These are phyloP conservation scores for Centropus unirufus DNA, from an alignment of 2,113 vertebrate species.

Conservation along the genomic window DNA sequence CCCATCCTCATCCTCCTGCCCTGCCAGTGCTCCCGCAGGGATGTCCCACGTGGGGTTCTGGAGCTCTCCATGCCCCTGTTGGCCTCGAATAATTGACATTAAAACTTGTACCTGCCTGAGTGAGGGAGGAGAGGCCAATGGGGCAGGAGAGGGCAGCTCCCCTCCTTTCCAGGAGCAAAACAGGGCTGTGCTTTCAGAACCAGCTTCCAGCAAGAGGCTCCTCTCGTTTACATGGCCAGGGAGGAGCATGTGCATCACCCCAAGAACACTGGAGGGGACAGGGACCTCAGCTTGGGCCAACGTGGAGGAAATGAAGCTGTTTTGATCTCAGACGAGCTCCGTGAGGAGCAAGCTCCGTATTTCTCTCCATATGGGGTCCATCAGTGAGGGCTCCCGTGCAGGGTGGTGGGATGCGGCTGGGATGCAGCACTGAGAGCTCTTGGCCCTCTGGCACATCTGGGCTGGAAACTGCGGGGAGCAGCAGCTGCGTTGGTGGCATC, in stretches of 20 bases:
- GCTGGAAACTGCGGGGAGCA: neutral
- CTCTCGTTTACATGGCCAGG: neutral
- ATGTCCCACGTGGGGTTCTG: neutral
- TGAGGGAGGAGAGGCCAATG: neutral
- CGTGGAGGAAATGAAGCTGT: accelerated
- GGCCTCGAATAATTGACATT: accelerated
- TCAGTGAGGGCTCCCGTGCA: neutral
- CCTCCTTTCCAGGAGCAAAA: neutral
- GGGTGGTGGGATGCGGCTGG: neutral
- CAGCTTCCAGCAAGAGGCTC: neutral
- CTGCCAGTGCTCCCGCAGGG: neutral
- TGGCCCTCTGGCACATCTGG: neutral
- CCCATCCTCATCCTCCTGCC: neutral
- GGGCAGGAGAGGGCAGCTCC: neutral
- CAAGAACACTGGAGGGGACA: accelerated
- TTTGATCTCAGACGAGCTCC: neutral
- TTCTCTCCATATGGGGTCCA: accelerated
- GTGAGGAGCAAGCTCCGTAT: neutral
- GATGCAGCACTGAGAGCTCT: neutral
- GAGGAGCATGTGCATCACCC: accelerated
- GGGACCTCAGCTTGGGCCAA: neutral
- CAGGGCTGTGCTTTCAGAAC: neutral
- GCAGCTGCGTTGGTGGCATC: neutral
- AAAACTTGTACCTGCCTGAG: neutral
- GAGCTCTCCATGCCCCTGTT: neutral